phyloP scores from a whole-genome alignment of 2,888 invertebrate species.

The Boloria euphrosyne region DNA sequence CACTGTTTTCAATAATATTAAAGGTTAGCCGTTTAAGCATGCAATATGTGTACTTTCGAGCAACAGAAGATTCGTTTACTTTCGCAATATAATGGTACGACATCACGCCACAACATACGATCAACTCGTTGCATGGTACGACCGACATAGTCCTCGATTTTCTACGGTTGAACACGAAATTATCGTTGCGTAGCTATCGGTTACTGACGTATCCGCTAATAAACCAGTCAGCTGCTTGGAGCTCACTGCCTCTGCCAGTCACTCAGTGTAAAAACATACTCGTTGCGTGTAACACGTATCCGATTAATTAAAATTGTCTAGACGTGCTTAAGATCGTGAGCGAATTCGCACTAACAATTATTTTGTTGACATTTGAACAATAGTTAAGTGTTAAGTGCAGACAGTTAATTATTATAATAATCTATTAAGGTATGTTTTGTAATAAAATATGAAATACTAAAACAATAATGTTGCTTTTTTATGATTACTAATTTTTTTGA shows the following conservation, averaged over 20 bases:
- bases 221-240: constrained; percentile 25
- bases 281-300: constrained; percentile 23
- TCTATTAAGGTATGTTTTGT: too few relatives aligned
- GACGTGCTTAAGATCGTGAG: constrained; percentile 33
- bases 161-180: constrained; percentile 34
- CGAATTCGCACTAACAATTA: constrained; percentile 29
- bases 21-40: not conserved
- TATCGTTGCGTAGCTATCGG: constrained; percentile 38
- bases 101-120: constrained; percentile 73
- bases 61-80: constrained; percentile 46
- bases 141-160: constrained; percentile 33
- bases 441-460: too few relatives aligned
- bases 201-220: constrained; percentile 34
- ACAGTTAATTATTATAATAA: too few relatives aligned
- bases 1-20: too few relatives aligned
- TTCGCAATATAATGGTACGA: constrained; percentile 67
- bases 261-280: constrained; percentile 30
- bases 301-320: constrained; percentile 27
- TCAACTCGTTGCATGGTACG: constrained; percentile 49
- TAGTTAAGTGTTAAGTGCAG: constrained; percentile 20
- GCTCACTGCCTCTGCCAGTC: not conserved
- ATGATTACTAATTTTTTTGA: too few relatives aligned
- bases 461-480: too few relatives aligned
- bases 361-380: constrained; percentile 16
- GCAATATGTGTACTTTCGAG: constrained; percentile 17